Base-by-base conservation (phyloP, 1,140 invertebrate genomes). In the Pollicipes pollicipes region DNA sequence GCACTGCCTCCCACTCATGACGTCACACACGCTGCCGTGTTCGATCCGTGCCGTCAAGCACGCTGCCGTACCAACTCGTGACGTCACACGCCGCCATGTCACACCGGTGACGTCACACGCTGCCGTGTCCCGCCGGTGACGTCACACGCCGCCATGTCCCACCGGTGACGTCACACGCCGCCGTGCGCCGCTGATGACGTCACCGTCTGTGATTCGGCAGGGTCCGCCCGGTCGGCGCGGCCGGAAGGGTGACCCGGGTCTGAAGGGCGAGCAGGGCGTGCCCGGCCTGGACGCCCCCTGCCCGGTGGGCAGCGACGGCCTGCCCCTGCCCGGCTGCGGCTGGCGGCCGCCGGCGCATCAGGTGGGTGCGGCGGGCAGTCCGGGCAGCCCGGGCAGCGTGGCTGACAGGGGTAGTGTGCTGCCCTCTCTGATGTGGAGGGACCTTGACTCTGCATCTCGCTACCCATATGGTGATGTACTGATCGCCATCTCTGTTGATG, bases 221-320 rank as follows among this genome's bases (percentile, higher is more conserved):
- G 94, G 93, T 68, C 87, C 88, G 68, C 81, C 85, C 70, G 95
- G 95, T 68, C 93, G 91, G 82, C 85, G 91, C 77, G 95, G 94
- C 67, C 85, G 89, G 74, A 91, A 90, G 81, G 95, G 95, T 71
- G 90, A 93, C 78, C 88, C 88, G 78, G 93, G 93, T 70, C 86
- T 90, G 76, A 93, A 94, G 82, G 94, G 94, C 70, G 93, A 96
- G 77, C 91, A 95, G 82, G 93, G 93, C 75, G 91, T 96, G 73
- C 95, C 95, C 26, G 95, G 95, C 72, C 81, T 98, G 73, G 95
- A 98, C 81, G 95, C 95, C 58, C 95, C 95, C 1, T 98, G 95
- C 84, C 95, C 95, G 70, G 82, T 96, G 68, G 95, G 94, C 68
- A 84, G 88, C 27, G 94, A 97, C 81, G 95, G 95, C 72, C 83